Base-by-base conservation (phyloP, 1,140 invertebrate genomes). In the Zaprionus tsacasi region DNA sequence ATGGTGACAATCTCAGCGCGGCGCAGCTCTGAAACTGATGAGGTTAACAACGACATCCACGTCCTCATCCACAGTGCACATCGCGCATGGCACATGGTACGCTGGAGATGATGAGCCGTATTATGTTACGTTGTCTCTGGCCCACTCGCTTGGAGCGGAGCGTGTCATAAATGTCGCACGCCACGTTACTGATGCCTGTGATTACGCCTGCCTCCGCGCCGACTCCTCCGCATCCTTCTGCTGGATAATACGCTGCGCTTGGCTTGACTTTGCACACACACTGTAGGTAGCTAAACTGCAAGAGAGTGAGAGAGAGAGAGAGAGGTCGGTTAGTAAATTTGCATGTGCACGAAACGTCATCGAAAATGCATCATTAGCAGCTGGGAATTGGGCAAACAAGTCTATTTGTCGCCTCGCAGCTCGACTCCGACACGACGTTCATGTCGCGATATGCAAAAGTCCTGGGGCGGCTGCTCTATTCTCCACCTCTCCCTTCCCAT, bases 341-440 rank as follows among this genome's bases (percentile, higher is more conserved):
- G 77, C 77, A 87, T 87, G 77, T 57, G 70, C 83, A 80, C 77
- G 77, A 79, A 83, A 82, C 70, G 73, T 78, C 83, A 87, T 83
- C 83, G 74, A 87, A 88, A 87, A 87, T 87, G 83, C 83, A 87
- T 87, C 83, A 87, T 87, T 88, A 88, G 83, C 83, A 86, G 79
- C 83, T 75, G 80, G 77, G 80, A 83, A 88, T 87, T 83, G 83
- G 80, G 80, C 73, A 83, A 80, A 87, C 80, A 87, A 87, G 83
- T 88, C 80, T 87, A 87, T 87, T 87, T 87, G 82, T 88, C 82
- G 83, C 83, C 82, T 71, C 64, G 57, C 55, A 56, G 72, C 67
- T 40, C 45, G 65, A 63, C 71, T 35, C 35, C 55, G 57, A 69
- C 71, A 54, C 85, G 45, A 70, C 85, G 83, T 74, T 59, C 78